Percentiles rank a stretch among this genome's conserved stretches.
phyloP scores from a whole-genome alignment of 2,888 invertebrate genomes.

The Blera fallax region DNA sequence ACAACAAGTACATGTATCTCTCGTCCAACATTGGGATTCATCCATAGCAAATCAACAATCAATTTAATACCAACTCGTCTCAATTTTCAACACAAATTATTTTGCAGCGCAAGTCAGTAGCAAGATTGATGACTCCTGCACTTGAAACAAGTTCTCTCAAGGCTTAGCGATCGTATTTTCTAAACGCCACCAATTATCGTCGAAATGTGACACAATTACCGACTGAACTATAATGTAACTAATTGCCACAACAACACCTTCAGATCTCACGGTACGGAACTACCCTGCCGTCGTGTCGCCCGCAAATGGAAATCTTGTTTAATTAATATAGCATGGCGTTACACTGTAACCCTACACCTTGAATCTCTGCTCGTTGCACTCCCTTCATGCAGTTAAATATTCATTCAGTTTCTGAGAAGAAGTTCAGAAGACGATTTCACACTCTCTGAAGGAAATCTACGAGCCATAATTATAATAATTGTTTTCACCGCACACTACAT shows the following conservation, averaged over 20 bases:
- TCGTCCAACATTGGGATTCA: constrained; percentile 14
- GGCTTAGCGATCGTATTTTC: constrained; percentile 5
- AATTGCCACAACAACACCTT: constrained; percentile 37
- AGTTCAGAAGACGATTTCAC: constrained; percentile 21
- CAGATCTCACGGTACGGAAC: not conserved
- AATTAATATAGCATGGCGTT: constrained; percentile 59
- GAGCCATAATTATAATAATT: constrained; percentile 55
- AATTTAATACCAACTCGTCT: constrained; percentile 17
- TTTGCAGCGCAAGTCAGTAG: not conserved
- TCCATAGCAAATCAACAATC: constrained; percentile 39
- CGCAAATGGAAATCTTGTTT: constrained; percentile 49
- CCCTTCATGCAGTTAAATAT: not conserved
- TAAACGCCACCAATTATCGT: constrained; percentile 68
- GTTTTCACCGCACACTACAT: constrained; percentile 40
- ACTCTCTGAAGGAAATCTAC: constrained; percentile 49
- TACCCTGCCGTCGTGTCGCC: not conserved
- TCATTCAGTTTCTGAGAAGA: constrained; percentile 6
- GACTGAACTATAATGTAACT: constrained; percentile 50
- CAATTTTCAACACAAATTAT: constrained; percentile 34
- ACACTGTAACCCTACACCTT: not conserved
- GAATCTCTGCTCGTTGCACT: not conserved
- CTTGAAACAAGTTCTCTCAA: constrained; percentile 43
- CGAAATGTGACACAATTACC: constrained; percentile 63
- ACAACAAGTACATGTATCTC: not conserved
- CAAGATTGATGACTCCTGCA: constrained; percentile 53